A percentile compares a stretch with the other conserved stretches of the same genome.
Conservation (phyloP, 2,797 vertebrate genomes). For the Buphagus erythrorhynchus region DNA sequence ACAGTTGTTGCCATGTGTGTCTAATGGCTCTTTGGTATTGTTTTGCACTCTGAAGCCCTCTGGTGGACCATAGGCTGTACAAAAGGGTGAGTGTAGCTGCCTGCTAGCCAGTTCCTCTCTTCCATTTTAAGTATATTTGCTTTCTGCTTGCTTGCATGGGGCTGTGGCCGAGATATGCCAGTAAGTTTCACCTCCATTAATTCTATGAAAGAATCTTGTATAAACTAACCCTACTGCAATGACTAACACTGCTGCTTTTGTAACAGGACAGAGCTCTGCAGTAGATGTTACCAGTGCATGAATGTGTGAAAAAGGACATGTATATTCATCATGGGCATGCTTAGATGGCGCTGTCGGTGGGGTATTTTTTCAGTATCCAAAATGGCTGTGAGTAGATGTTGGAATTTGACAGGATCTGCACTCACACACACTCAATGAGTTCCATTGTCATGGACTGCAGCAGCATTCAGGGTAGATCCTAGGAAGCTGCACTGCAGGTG, state of each 20-base stretch:
- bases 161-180: conserved; percentile 87
- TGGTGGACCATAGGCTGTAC: conserved; percentile 99
- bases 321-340: conserved; percentile 73
- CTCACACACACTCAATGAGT: neutral
- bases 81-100: conserved; percentile 99
- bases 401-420: neutral
- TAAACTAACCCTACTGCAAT: conserved; percentile 86
- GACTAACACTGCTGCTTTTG: conserved; percentile 78
- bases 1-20: conserved; percentile 81
- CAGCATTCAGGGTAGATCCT: neutral
- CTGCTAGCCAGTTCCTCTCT: conserved; percentile 90
- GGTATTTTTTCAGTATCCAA: neutral
- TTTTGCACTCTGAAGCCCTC: conserved; percentile 99
- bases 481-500: neutral
- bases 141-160: conserved; percentile 99
- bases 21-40: conserved; percentile 99
- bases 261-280: conserved; percentile 56
- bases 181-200: conserved; percentile 81
- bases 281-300: conserved; percentile 73
- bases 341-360: conserved; percentile 6
- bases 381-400: neutral
- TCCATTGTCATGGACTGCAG: accelerated
- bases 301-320: conserved; percentile 33
- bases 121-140: conserved; percentile 80
- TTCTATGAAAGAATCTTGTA: conserved; percentile 51